Evolutionary conservation across 2,888 invertebrate species (phyloP), one percentile per base, ranked within the genome.

Genomic region (Nipponacmea schrenckii): DNA sequence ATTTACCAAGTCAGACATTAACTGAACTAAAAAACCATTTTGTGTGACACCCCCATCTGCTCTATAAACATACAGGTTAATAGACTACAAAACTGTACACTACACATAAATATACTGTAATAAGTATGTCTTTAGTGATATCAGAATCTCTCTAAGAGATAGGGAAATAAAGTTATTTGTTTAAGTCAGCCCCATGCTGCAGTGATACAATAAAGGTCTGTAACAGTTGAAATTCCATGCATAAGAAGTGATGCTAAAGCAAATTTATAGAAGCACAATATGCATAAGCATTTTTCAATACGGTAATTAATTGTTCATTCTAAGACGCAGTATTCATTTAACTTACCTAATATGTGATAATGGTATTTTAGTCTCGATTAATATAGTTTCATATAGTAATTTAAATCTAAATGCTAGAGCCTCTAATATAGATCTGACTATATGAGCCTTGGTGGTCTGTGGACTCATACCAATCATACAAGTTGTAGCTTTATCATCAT

Each of bases 41-140:
- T 93, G 93, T 0, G 96, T 94, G n/a, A 98, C 96, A n/a, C 98
- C 98, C 2, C 98, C 98, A 89, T 97, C 96, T 74, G 96, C 92
- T 84, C 97, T 97, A 89, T 10, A 90, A 90, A 65, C 20, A 76
- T 69, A 76, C 5, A 27, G 14, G 46, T 46, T 46, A 15, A 10
- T 15, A 46, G 46, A 15, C 46, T 14, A 46, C 46, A 1, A 46
- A 46, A 46, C 46, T 14, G 10, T 14, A 10, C 12, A 10, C 46
- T 15, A 46, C 46, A n/a, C n/a, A 48, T 48, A 48, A 48, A n/a
- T n/a, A n/a, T n/a, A n/a, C n/a, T n/a, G n/a, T n/a, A n/a, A n/a
- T n/a, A n/a, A n/a, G n/a, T n/a, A n/a, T n/a, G n/a, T n/a, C n/a
- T n/a, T n/a, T n/a, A n/a, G n/a, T n/a, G n/a, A n/a, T n/a, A n/a